Evolutionary conservation across 30 jellyfish, hydroid and myxozoan species (phyloP).

Genomic region (Hydra vulgaris): DNA sequence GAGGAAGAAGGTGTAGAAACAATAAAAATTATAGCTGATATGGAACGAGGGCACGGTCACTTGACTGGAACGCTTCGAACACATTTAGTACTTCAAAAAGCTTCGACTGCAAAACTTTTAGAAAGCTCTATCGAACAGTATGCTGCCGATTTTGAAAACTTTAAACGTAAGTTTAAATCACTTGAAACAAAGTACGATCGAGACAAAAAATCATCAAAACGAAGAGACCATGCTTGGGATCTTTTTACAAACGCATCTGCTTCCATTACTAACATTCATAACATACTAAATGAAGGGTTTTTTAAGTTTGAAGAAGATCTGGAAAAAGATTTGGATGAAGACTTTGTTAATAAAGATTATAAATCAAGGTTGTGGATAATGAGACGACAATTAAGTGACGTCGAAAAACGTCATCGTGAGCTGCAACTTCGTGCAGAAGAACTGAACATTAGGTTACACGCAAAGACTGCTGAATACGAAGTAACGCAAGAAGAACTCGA

Average conservation of each 20-base stretch:
- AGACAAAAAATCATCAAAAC: conserved; percentile 35
- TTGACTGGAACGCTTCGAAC: conserved; percentile 85
- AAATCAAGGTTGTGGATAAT: conserved; percentile 83
- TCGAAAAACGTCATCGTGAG: conserved; percentile 90
- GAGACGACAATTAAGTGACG: conserved; percentile 84
- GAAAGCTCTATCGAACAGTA: conserved; percentile 77
- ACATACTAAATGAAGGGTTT: conserved; percentile 73
- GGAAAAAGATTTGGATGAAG: conserved; percentile 73
- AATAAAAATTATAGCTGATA: conserved; percentile 80
- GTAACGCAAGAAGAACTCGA: conserved; percentile 96
- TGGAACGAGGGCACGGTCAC: conserved; percentile 99
- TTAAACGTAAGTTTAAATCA: conserved; percentile 44
- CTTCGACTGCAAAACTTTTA: conserved; percentile 70
- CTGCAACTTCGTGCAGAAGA: conserved; percentile 89
- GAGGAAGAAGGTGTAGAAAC: conserved; percentile 87
- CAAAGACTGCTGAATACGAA: conserved; percentile 90
- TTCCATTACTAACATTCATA: conserved; percentile 64
- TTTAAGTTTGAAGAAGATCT: conserved; percentile 86
- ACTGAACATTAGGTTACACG: conserved; percentile 80
- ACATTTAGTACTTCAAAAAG: conserved; percentile 77
- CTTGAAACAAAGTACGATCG: conserved; percentile 66
- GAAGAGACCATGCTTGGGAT: conserved; percentile 84
- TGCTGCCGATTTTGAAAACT: conserved; percentile 51
- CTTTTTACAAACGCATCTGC: conserved; percentile 79
- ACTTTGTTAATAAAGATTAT: conserved; percentile 80